These are phyloP conservation scores for Lampropteryx suffumata DNA, from an alignment of 2,888 invertebrate genomes.

Conservation along the genomic window DNA sequence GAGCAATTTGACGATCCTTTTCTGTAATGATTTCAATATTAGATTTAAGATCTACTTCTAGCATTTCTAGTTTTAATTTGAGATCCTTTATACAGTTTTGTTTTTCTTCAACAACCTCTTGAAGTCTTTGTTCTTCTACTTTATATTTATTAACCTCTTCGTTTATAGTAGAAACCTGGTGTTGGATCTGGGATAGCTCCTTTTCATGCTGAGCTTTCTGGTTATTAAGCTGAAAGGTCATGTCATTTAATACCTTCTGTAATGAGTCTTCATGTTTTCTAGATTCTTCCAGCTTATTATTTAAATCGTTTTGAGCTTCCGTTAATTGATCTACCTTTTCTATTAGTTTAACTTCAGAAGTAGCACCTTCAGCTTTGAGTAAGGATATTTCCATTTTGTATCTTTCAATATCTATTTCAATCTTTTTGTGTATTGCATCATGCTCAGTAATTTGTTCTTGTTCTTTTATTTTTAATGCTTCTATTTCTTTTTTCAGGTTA, in stretches of 20 bases:
- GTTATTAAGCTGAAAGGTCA: slow-evolving; percentile 70
- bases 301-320: slow-evolving; percentile 75
- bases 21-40: slow-evolving; percentile 70
- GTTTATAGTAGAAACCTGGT: slow-evolving; percentile 48
- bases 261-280: slow-evolving; percentile 74
- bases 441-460: slow-evolving; percentile 63
- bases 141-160: slow-evolving; percentile 59
- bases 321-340: slow-evolving; percentile 77
- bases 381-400: slow-evolving; percentile 71
- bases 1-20: slow-evolving; percentile 74
- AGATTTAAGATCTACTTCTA: slow-evolving; percentile 72
- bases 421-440: slow-evolving; percentile 61
- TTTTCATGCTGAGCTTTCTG: slow-evolving; percentile 68
- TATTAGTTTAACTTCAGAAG: slow-evolving; percentile 74
- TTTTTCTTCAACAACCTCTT: slow-evolving; percentile 61
- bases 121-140: slow-evolving; percentile 53
- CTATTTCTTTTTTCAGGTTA: slow-evolving; percentile 69
- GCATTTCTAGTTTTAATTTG: slow-evolving; percentile 69
- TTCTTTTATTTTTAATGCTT: slow-evolving; percentile 64
- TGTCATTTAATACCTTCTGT: slow-evolving; percentile 71
- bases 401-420: slow-evolving; percentile 72
- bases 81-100: slow-evolving; percentile 67
- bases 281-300: slow-evolving; percentile 75
- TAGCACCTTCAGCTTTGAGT: slow-evolving; percentile 70
- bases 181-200: slow-evolving; percentile 60